A percentile compares a stretch with the other conserved stretches of the same genome.
These are phyloP conservation scores for Philopotamus ludificatus DNA, from an alignment of 1,140 invertebrate species.

Conservation along the genomic window DNA sequence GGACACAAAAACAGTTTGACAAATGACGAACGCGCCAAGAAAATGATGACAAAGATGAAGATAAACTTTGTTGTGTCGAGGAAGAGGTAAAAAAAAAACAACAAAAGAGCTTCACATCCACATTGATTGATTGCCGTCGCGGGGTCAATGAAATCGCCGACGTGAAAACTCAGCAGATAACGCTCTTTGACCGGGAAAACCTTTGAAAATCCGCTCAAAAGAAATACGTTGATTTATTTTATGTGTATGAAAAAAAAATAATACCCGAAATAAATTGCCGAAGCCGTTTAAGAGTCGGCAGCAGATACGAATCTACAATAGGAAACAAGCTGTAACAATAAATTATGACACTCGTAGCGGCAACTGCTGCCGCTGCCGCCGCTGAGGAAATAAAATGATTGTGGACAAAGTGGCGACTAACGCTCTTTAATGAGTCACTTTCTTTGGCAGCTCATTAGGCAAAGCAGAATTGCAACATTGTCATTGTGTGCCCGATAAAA, in stretches of 20 bases:
- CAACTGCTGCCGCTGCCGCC: background rate
- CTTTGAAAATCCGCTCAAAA: background rate
- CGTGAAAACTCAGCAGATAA: constrained; percentile 12
- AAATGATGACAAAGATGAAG: constrained; percentile 6
- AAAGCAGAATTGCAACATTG: constrained; percentile 6
- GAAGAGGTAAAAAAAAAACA: background rate
- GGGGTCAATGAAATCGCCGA: constrained; percentile 1
- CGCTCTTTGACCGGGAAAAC: background rate
- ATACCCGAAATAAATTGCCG: constrained; percentile 1
- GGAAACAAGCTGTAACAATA: constrained; percentile 11
- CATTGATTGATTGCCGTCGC: constrained; percentile 13
- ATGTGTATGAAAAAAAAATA: background rate
- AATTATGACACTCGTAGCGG: background rate
- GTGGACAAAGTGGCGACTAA: constrained; percentile 16
- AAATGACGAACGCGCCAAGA: constrained; percentile 5
- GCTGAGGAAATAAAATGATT: background rate
- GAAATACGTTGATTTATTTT: background rate
- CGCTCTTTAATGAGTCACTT: constrained; percentile 21
- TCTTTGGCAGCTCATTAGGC: constrained; percentile 11
- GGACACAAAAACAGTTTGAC: constrained; percentile 3
- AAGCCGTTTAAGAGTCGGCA: background rate
- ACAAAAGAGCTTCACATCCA: background rate
- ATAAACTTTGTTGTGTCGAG: constrained; percentile 6
- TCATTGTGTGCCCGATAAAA: background rate
- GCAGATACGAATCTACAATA: constrained; percentile 9